Conservation (phyloP, 2,113 vertebrate species). For the Scomber japonicus region DNA sequence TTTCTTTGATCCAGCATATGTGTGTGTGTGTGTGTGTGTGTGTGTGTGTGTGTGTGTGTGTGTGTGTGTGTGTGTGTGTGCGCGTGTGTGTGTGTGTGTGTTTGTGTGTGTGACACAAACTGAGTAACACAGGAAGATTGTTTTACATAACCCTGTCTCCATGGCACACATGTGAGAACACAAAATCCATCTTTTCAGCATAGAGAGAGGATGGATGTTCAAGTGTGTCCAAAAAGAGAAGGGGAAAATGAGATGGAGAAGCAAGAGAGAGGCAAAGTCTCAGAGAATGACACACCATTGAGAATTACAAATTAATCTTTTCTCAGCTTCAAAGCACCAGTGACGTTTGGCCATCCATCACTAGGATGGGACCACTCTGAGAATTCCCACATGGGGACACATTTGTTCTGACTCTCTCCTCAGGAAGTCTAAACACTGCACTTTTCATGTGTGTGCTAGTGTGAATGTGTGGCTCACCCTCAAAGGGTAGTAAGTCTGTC, state of each 20-base stretch:
- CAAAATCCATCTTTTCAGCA: constrained; percentile 40
- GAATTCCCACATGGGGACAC: constrained; percentile 66
- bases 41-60: constrained; percentile 2
- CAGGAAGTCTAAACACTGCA: constrained; percentile 58
- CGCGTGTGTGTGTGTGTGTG: no score
- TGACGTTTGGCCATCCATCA: constrained; percentile 65
- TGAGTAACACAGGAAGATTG: constrained; percentile 27
- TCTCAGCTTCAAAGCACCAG: constrained; percentile 59
- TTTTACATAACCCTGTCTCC: constrained; percentile 33
- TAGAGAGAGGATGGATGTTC: constrained; percentile 30
- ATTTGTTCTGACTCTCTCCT: constrained; percentile 58
- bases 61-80: no score
- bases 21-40: constrained; percentile 18
- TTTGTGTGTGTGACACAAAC: background rate
- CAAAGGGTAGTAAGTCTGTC: constrained; percentile 41
- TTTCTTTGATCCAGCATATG: constrained; percentile 60
- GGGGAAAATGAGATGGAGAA: background rate
- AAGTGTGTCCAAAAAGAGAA: constrained; percentile 1
- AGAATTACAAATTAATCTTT: constrained; percentile 55
- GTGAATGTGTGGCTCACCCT: constrained; percentile 20
- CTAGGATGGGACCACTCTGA: constrained; percentile 48
- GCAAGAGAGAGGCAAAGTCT: constrained; percentile 9
- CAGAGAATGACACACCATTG: constrained; percentile 37
- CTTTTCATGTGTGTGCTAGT: constrained; percentile 24
- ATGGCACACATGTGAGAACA: constrained; percentile 27